Evolutionary conservation across 1,140 invertebrate genomes (phyloP).

Genomic region (Euura lappo): DNA sequence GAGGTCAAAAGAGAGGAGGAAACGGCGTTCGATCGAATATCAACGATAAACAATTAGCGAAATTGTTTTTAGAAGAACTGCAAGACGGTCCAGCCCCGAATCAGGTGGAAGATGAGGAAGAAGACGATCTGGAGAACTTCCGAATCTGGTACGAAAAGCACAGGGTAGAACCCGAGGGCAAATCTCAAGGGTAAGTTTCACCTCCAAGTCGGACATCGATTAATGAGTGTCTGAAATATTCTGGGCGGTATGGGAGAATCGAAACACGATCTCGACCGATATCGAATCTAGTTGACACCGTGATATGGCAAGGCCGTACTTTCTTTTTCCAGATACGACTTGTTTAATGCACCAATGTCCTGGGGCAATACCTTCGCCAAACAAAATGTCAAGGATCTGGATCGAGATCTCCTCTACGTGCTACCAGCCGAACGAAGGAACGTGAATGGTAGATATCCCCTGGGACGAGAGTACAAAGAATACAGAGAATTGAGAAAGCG

Average conservation of each 20-base stretch:
- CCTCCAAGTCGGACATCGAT: too few relatives aligned
- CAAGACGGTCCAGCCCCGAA: constrained; percentile 26
- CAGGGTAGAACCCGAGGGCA: constrained; percentile 31
- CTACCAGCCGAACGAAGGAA: constrained; percentile 41
- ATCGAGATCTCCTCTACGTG: constrained; percentile 34
- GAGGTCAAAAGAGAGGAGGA: constrained; percentile 29
- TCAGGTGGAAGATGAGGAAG: constrained; percentile 25
- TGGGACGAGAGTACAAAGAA: constrained; percentile 38
- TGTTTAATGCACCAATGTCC: neutral
- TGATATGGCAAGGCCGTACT: too few relatives aligned
- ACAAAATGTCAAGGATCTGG: constrained; percentile 24
- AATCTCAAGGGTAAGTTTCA: constrained; percentile 31
- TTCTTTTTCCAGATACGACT: neutral
- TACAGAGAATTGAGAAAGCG: constrained; percentile 44
- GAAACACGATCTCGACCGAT: too few relatives aligned
- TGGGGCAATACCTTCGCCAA: neutral
- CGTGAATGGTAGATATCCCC: constrained; percentile 46
- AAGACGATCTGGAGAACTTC: constrained; percentile 32
- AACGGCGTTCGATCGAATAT: constrained; percentile 17
- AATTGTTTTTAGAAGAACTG: constrained; percentile 34
- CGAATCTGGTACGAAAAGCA: constrained; percentile 36
- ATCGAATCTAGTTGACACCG: too few relatives aligned
- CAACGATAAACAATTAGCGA: constrained; percentile 32
- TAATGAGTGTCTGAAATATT: neutral
- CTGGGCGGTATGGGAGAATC: neutral